A percentile compares a stretch with the other conserved stretches of the same genome.
phyloP scores from a whole-genome alignment of 2,888 invertebrate species.

The Scaptomyza caliginosa region DNA sequence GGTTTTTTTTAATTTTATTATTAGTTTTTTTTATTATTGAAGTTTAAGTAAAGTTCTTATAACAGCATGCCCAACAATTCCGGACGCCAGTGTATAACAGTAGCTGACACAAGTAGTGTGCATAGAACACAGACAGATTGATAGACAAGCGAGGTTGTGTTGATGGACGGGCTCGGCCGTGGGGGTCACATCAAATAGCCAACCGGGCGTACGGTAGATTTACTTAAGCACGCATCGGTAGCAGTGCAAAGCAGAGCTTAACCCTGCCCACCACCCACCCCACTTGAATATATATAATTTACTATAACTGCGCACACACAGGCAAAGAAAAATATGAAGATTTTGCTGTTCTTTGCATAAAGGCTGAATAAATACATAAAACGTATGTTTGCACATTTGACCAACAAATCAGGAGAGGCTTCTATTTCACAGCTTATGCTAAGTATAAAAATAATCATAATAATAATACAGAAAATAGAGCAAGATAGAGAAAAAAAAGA shows the following conservation, averaged over 20 bases:
- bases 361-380: conserved; percentile 49
- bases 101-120: conserved; percentile 1
- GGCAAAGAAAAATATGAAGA: conserved; percentile 34
- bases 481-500: not conserved
- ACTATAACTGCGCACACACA: conserved; percentile 15
- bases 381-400: conserved; percentile 29
- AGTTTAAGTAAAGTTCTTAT: not conserved
- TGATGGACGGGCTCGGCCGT: not conserved
- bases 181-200: conserved; percentile 25
- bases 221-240: conserved; percentile 58
- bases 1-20: not conserved
- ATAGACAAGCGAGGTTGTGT: conserved; percentile 7
- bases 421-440: conserved; percentile 20
- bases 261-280: not conserved
- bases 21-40: too few species aligned
- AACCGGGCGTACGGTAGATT: conserved; percentile 44
- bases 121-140: conserved; percentile 28
- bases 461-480: conserved; percentile 3
- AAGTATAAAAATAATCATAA: conserved; percentile 28
- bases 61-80: not conserved
- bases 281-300: not conserved
- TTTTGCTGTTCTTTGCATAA: conserved; percentile 59
- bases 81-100: conserved; percentile 23
- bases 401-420: conserved; percentile 46
- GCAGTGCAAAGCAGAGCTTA: conserved; percentile 21